Evolutionary conservation across 1,140 invertebrate genomes (phyloP).

Genomic region (Acyrthosiphon pisum): DNA sequence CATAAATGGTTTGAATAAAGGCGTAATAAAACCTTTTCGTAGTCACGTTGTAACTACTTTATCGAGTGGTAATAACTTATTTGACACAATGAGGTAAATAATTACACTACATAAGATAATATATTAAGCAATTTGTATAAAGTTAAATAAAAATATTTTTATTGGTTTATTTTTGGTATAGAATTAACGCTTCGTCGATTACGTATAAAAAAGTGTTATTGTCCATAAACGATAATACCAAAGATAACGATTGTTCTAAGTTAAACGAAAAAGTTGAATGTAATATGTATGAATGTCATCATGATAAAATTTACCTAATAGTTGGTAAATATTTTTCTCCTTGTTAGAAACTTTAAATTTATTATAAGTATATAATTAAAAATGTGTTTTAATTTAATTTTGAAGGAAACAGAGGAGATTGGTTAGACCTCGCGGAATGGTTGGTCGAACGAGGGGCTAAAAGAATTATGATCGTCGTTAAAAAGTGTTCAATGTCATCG

Average conservation of each 20-base stretch:
- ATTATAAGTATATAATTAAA: no score
- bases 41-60: not conserved
- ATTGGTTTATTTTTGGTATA: not conserved
- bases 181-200: not conserved
- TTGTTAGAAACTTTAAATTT: no score
- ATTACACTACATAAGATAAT: not conserved
- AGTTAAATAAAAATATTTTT: not conserved
- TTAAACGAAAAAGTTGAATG: not conserved
- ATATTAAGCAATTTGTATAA: no score
- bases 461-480: constrained; percentile 45
- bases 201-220: not conserved
- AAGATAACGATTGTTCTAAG: not conserved
- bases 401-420: constrained; percentile 30
- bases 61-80: not conserved
- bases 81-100: constrained; percentile 7
- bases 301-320: constrained; percentile 5
- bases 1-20: not conserved
- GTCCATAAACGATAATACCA: not conserved
- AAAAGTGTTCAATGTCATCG: not conserved
- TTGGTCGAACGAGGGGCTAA: constrained; percentile 57
- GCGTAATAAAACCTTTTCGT: not conserved
- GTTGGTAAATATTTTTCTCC: constrained; percentile 16
- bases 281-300: not conserved
- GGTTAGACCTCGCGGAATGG: constrained; percentile 59
- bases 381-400: not conserved